phyloP scores from a whole-genome alignment of 2,888 invertebrate genomes.

The Diarsia mendica region DNA sequence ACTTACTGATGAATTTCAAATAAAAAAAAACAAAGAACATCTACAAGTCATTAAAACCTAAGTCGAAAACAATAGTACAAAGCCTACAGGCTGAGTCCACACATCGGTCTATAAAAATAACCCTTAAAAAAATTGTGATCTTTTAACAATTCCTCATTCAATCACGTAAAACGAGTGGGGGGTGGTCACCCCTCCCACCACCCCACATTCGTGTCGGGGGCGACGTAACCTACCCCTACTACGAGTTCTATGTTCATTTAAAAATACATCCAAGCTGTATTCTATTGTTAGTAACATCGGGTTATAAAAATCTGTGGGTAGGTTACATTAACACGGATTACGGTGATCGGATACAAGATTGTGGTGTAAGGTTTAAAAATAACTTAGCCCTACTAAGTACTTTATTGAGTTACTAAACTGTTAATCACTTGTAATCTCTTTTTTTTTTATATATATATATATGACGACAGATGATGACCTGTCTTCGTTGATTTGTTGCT shows the following conservation, averaged over 20 bases:
- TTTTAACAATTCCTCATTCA: slow-evolving; percentile 86
- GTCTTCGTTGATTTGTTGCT: no score
- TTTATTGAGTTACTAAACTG: not conserved
- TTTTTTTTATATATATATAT: no score
- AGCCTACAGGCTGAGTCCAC: slow-evolving; percentile 44
- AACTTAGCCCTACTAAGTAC: slow-evolving; percentile 6
- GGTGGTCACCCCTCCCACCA: slow-evolving; percentile 71
- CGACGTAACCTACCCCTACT: slow-evolving; percentile 77
- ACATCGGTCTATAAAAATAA: slow-evolving; percentile 64
- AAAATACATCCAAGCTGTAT: slow-evolving; percentile 57
- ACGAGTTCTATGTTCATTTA: slow-evolving; percentile 69
- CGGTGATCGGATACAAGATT: slow-evolving; percentile 6
- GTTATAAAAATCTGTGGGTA: slow-evolving; percentile 40
- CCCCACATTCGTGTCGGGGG: slow-evolving; percentile 77
- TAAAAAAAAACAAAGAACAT: not conserved
- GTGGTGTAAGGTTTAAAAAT: slow-evolving; percentile 16
- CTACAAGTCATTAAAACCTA: not conserved
- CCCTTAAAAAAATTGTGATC: slow-evolving; percentile 78
- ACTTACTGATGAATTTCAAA: slow-evolving; percentile 1
- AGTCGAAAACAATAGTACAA: slow-evolving; percentile 16
- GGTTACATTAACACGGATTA: slow-evolving; percentile 11
- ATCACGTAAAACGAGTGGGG: slow-evolving; percentile 85
- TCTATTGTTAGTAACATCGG: slow-evolving; percentile 49
- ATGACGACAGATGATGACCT: no score
- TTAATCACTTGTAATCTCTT: not conserved